Percentiles rank a stretch among this genome's conserved stretches.
Conservation (phyloP, 2,888 invertebrate species). For the Sphaeridia pumilis region DNA sequence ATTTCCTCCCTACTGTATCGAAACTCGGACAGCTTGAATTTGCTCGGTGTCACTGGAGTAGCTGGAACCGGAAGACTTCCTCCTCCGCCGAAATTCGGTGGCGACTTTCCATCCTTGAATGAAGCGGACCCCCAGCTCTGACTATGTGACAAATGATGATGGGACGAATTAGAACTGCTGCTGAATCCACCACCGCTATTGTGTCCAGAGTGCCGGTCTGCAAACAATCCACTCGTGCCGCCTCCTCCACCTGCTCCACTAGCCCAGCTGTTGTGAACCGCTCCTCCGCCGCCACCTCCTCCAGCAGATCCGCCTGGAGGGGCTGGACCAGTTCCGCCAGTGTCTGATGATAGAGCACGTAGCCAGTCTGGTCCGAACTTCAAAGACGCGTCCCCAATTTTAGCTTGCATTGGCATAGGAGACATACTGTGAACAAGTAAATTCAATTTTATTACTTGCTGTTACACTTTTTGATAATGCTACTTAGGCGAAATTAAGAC, state of each 20-base stretch:
- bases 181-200: constrained; percentile 4
- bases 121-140: not conserved
- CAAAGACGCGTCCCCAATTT: constrained; percentile 35
- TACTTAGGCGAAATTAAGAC: no score
- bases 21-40: constrained; percentile 59
- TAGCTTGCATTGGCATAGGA: constrained; percentile 36
- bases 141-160: constrained; percentile 8
- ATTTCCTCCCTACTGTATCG: constrained; percentile 93
- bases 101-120: constrained; percentile 1
- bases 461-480: no score
- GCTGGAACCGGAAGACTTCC: not conserved
- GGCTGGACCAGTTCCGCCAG: no score
- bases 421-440: constrained; percentile 22
- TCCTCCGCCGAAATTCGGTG: no score
- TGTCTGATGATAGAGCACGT: constrained; percentile 33
- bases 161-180: constrained; percentile 4
- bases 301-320: constrained; percentile 18
- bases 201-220: constrained; percentile 1
- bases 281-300: constrained; percentile 21
- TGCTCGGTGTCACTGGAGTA: constrained; percentile 2
- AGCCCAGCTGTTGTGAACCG: constrained; percentile 6
- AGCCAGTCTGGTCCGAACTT: constrained; percentile 36
- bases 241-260: constrained; percentile 5
- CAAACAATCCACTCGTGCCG: not conserved
- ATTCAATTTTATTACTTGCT: no score